Evolutionary conservation across 2,888 invertebrate species (phyloP), one percentile per base, ranked within the genome.

Genomic region (Syritta pipiens): DNA sequence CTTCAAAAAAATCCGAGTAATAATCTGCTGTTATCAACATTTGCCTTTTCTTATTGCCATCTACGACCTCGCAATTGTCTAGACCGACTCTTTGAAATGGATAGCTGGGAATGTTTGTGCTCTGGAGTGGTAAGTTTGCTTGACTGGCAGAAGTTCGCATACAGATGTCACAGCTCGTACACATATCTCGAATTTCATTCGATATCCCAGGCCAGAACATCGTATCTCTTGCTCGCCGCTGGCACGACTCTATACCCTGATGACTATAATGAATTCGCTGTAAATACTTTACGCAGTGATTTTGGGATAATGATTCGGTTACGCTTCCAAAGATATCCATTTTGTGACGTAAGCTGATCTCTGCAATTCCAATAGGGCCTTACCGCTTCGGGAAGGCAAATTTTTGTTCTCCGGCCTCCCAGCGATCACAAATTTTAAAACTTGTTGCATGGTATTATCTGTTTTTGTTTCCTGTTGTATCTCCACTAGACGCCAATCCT

Each of bases 1-100:
- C 46, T 49, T 72, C 81, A 17, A 72, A 77, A 24, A 35, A 81
- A 37, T 81, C 71, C 0, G 62, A 81, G 20, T 62, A 77, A 12
- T 77, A 59, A 37, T 77, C 76, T 4, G 48, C 72, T 10, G 76
- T 65, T 4, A 81, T 76, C 9, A 71, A 7, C 6, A 75, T 60
- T 26, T 79, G 48, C 10, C 37, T 14, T n/a, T 26, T 81, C 7
- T 57, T 62, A 12, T 65, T 42, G 10, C 62, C 40, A 1, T 57
- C 30, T 20, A 26, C 2, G 1, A 76, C 7, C 9, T 81, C 63
- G 14, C 14, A 81, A 6, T 63, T 51, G 20, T 68, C 59, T 32
- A 81, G 55, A 3, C 10, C 22, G n/a, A 67, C 30, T 9, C 32
- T 24, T 57, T 76, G 67, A 30, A 81, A 77, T 6, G 68, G 68